phyloP scores from a whole-genome alignment of 1,140 invertebrate species.

The Penaeus japonicus region DNA sequence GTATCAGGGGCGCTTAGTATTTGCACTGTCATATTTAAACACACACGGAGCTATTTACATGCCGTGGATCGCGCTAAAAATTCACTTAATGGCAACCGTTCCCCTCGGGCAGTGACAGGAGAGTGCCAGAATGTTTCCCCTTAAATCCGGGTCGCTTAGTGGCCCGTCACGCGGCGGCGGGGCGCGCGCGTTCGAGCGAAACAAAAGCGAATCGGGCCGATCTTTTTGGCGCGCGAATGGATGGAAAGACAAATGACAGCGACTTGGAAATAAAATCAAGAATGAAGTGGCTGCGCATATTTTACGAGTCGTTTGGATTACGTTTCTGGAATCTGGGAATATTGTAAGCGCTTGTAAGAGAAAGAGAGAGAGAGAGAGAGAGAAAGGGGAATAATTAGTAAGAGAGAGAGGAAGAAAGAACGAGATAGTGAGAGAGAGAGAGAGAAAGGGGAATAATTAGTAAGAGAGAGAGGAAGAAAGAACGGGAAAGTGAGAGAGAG shows the following conservation, averaged over 20 bases:
- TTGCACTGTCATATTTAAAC: constrained; percentile 14
- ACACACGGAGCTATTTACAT: constrained; percentile 17
- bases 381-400: background rate
- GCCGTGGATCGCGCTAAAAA: background rate
- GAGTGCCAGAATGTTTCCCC: background rate
- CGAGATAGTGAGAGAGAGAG: background rate
- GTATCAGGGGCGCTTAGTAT: background rate
- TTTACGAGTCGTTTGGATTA: constrained; percentile 25
- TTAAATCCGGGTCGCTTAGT: background rate
- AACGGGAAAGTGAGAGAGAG: background rate
- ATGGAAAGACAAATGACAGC: constrained; percentile 42
- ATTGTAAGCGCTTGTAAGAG: too few relatives aligned
- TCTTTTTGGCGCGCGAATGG: background rate
- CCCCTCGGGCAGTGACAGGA: background rate
- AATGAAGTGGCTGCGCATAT: constrained; percentile 16
- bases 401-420: too few relatives aligned
- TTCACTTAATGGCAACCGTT: constrained; percentile 22
- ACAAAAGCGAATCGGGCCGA: background rate
- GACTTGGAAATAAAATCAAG: constrained; percentile 33
- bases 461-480: too few relatives aligned
- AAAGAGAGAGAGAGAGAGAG: background rate
- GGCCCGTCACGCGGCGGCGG: too few relatives aligned
- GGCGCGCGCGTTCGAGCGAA: background rate
- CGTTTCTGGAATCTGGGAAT: background rate
- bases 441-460: background rate